Evolutionary conservation across 2,888 invertebrate genomes (phyloP).

Genomic region (Dilophus febrilis): DNA sequence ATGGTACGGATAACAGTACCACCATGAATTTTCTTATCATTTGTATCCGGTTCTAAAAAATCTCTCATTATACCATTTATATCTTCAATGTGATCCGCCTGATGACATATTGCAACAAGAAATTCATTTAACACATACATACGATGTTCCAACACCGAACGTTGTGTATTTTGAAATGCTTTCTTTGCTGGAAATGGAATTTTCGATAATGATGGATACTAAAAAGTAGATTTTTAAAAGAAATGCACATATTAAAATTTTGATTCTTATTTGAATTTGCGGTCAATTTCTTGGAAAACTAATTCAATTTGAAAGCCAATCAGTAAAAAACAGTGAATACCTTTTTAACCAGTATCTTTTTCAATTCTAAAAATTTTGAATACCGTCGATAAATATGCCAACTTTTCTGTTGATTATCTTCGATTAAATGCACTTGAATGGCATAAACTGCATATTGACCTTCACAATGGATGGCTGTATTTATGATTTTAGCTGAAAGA

Average conservation of each 20-base stretch:
- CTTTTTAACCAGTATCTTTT: constrained; percentile 39
- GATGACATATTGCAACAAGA: constrained; percentile 49
- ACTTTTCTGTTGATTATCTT: constrained; percentile 50
- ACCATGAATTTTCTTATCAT: constrained; percentile 43
- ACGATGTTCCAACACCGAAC: constrained; percentile 65
- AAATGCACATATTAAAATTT: background rate
- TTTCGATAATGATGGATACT: constrained; percentile 64
- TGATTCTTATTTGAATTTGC: too few relatives aligned
- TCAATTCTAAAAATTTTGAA: constrained; percentile 84
- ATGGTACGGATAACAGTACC: constrained; percentile 40
- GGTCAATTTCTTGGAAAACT: background rate
- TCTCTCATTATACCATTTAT: constrained; percentile 32
- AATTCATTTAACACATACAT: constrained; percentile 69
- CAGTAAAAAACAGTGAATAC: background rate
- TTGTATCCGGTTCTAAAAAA: constrained; percentile 53
- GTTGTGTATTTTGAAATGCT: constrained; percentile 82
- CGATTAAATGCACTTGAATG: constrained; percentile 51
- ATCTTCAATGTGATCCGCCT: constrained; percentile 37
- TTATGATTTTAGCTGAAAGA: constrained; percentile 13
- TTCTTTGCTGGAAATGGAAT: constrained; percentile 82
- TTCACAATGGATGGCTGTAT: constrained; percentile 40
- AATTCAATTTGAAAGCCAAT: background rate
- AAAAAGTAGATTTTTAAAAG: constrained; percentile 15
- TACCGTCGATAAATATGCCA: constrained; percentile 89
- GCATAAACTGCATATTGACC: constrained; percentile 81